Evolutionary conservation across 2,113 vertebrate species (phyloP), one percentile per base, ranked within the genome.

Genomic region (Ondatra zibethicus): DNA sequence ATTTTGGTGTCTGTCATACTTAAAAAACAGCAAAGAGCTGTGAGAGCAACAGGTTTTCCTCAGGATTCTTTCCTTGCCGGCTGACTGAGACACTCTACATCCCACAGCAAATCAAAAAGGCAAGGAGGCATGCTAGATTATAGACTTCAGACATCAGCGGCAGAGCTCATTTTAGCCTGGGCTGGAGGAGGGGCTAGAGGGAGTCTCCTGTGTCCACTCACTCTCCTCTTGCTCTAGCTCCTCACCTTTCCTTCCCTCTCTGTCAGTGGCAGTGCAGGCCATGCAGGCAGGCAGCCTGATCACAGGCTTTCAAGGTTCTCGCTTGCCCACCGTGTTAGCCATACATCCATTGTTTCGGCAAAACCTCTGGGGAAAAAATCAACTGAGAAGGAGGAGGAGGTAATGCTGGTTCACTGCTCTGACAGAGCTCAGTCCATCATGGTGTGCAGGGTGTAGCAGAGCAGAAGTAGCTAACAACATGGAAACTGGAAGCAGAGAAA

Each of bases 11-110:
- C 50, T 17, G 29, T 0, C 19, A 29, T 47, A 13, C 85, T 58
- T 73, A 55, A 25, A 27, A 39, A 8, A 42, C 19, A 73, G 76
- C 33, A 27, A 76, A 93, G 50, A 68, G 21, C 45, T 65, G 81
- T 31, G 27, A 75, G 45, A 88, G 33, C 12, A 66, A 85, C 23
- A 25, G 12, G n/a, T 81, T 95, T 81, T 95, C 82, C 17, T 95
- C n/a, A 19, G 55, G 23, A 80, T 76, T 85, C 21, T 72, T 95
- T 61, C 61, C 47, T 78, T 85, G 58, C 45, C 7, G 50, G n/a
- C 14, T 84, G 66, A 80, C 3, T 9, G 92, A 47, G 88, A 66
- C 10, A 63, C 23, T 82, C 52, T 33, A 5, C 42, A 47, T 12
- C 7, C 55, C 72, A 72, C 29, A 75, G 3, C 36, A 2, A 95